These are phyloP conservation scores for Drosophila mettleri DNA, from an alignment of 2,888 invertebrate species.

Conservation along the genomic window DNA sequence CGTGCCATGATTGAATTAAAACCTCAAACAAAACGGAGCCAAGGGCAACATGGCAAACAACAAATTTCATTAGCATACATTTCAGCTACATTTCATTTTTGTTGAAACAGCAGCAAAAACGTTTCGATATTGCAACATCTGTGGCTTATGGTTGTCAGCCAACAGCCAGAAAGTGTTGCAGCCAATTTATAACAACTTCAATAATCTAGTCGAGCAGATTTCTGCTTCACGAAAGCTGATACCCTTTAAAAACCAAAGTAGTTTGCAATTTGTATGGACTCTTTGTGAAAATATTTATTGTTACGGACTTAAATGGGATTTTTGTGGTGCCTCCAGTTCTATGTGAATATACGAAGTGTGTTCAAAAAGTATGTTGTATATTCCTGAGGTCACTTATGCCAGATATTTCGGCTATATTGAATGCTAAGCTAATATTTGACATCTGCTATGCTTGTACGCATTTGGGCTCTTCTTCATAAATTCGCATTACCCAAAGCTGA, in stretches of 20 bases:
- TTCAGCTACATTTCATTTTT: constrained; percentile 14
- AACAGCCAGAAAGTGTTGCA: constrained; percentile 7
- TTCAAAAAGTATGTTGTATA: too few relatives aligned
- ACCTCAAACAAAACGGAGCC: constrained; percentile 2
- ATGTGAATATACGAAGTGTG: too few relatives aligned
- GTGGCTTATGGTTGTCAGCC: constrained; percentile 60
- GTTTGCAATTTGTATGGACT: background rate
- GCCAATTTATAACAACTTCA: background rate
- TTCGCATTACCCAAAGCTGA: too few relatives aligned
- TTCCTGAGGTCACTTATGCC: too few relatives aligned
- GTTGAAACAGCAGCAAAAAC: constrained; percentile 16
- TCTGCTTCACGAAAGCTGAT: background rate
- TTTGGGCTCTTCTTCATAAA: too few relatives aligned
- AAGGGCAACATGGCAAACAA: background rate
- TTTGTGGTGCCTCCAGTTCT: too few relatives aligned
- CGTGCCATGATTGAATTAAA: constrained; percentile 1
- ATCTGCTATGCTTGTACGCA: too few relatives aligned
- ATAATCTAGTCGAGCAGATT: background rate
- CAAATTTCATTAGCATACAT: background rate
- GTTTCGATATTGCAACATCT: constrained; percentile 47
- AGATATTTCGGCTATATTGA: too few relatives aligned
- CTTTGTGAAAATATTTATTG: background rate
- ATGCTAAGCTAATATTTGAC: too few relatives aligned
- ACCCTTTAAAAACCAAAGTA: background rate
- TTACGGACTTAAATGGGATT: too few relatives aligned